Conservation (phyloP, 2,888 invertebrate species). For the Clostera curtula region DNA sequence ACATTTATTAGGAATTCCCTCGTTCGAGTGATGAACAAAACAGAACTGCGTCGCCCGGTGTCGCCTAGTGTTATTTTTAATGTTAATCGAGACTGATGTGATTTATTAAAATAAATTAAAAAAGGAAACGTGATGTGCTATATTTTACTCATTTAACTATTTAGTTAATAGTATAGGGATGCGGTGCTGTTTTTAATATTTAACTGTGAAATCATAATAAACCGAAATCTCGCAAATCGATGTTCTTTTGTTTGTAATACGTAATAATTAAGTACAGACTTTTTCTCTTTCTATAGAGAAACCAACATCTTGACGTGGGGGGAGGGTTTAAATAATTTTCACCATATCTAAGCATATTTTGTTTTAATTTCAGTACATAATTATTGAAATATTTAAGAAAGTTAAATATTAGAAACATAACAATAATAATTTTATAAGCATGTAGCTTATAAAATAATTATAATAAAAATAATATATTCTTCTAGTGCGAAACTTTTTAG, state of each 20-base stretch:
- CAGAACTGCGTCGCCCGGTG: constrained; percentile 7
- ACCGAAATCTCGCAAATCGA: no score
- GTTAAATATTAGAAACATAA: constrained; percentile 9
- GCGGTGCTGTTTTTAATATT: constrained; percentile 3
- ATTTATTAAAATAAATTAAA: constrained; percentile 36
- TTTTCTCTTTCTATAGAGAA: no score
- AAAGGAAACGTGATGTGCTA: constrained; percentile 48
- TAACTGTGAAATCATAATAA: no score
- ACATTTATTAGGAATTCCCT: no score
- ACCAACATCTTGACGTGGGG: no score
- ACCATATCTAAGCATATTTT: no score
- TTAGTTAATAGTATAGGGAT: constrained; percentile 17
- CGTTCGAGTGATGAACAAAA: constrained; percentile 9
- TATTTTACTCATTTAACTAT: constrained; percentile 48
- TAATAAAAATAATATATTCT: constrained; percentile 29
- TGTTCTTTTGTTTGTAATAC: no score
- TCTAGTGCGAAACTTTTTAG: constrained; percentile 26
- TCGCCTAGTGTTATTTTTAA: constrained; percentile 20
- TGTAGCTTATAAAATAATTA: no score
- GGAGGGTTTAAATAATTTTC: no score
- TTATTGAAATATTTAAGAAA: not conserved
- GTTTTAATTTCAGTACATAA: no score
- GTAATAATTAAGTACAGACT: no score
- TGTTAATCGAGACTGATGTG: constrained; percentile 54
- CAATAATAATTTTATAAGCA: no score